Base-by-base conservation (phyloP, 1,140 invertebrate genomes). In the Drosophila nigromelanica region DNA sequence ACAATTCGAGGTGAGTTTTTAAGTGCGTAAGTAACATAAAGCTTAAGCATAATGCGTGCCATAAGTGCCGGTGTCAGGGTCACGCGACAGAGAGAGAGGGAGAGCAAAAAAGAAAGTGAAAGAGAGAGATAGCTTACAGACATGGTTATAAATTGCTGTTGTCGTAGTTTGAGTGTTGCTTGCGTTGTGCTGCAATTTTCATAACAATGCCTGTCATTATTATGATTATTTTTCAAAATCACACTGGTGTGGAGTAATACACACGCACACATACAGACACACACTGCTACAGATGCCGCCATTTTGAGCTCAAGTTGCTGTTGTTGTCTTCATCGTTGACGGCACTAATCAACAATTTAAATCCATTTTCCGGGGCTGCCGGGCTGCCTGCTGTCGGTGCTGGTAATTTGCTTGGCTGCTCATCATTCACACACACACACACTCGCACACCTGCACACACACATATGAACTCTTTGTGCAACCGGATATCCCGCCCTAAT, bases 301-400 rank as follows among this genome's bases (percentile, higher is more conserved):
- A 64, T 64, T 63, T 71, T 71, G 50, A 47, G 42, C 30, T 42
- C 37, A 35, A 69, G 39, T 27, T 27, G 48, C 68, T 79, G 73
- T 43, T 69, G 55, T 74, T 58, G 66, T 60, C 48, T 73, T 78
- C 62, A 69, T 56, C 64, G 75, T 76, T 50, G 73, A 58, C 51
- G 68, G 83, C 83, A 87, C 83, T 87, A 87, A 89, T 87, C 83
- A 87, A 89, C 83, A 89, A 87, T 87, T 87, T 87, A 87, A 87
- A 87, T 89, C 83, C 83, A 87, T 87, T 89, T 89, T 89, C 30
- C 69, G 80, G 63, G 21, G 15, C 61, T 50, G 35, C 56, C 43
- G 51, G 45, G 50, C 37, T 10, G 55, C 40, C 47, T 30, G 48
- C 33, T 76, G 69, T 60, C 66, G 50, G 48, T 39, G 59, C 30